These are phyloP conservation scores for Athetis lepigone DNA, from an alignment of 2,888 invertebrate genomes.

Conservation along the genomic window DNA sequence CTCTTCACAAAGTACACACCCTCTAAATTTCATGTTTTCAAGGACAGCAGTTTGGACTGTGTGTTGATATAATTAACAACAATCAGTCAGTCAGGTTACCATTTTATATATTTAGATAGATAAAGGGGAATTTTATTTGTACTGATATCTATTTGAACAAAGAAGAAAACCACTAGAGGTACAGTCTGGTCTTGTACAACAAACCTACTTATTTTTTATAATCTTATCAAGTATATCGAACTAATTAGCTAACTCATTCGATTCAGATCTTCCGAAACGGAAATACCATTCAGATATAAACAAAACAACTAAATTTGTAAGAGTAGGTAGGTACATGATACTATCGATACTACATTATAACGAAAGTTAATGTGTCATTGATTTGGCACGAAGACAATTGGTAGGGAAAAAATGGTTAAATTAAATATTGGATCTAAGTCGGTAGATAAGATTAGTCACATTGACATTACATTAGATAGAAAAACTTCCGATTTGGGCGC, in stretches of 20 bases:
- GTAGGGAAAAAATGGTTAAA: background rate
- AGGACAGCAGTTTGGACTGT: no score
- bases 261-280: slow-evolving; percentile 4
- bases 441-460: background rate
- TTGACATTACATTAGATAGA: background rate
- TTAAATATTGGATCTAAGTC: background rate
- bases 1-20: no score
- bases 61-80: no score
- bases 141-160: no score
- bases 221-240: slow-evolving; percentile 1
- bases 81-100: no score
- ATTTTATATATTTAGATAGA: no score
- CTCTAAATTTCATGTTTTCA: no score
- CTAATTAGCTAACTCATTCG: background rate
- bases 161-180: no score
- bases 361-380: slow-evolving; percentile 22
- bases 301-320: background rate
- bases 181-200: no score
- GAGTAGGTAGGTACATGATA: no score
- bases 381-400: background rate
- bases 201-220: no score
- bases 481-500: background rate
- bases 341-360: background rate
- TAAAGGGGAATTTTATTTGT: no score
- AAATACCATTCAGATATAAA: background rate